Evolutionary conservation across 2,888 invertebrate species (phyloP), one percentile per base, ranked within the genome.

Genomic region (Tiphia femorata): DNA sequence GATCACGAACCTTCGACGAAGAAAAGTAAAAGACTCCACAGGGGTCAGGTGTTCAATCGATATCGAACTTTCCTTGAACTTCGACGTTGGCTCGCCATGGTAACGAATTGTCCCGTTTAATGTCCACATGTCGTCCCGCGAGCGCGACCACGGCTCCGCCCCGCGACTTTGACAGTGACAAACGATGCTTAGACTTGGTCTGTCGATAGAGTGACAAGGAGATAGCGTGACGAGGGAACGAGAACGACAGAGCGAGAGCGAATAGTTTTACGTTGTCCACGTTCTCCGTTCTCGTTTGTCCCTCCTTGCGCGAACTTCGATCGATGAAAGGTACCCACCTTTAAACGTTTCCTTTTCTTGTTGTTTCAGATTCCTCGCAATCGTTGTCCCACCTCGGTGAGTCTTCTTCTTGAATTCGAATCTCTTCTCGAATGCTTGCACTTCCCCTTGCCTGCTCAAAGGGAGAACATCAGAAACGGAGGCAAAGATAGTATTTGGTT

Each of bases 301-400:
- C n/a, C 27, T 16, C 17, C 19, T 30, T 4, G 5, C 25, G 25
- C 12, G n/a, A 2, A 37, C 19, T 17, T 14, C 8, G 17, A 37
- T 37, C 25, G 10, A 20, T n/a, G 2, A 4, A 30, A 10, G 38
- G 21, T 48, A 38, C 27, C 25, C 27, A 40, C n/a, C 16, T 8
- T 19, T 12, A 25, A 21, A 8, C 29, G 25, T 64, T 70, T 33
- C n/a, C 23, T 76, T 62, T 52, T 72, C 75, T 72, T 77, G 63
- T 63, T 80, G 79, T 82, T 82, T 77, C 81, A 82, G 81, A 80
- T 79, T 76, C 82, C 60, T 76, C 75, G 69, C 78, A 81, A 78
- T 80, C 78, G 64, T 77, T 75, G 72, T 81, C 80, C 57, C 81
- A 79, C 73, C 77, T 81, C 62, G 82, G 81, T 82, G 74, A 82